Percentiles rank a stretch among this genome's conserved stretches.
Conservation (phyloP, 2,888 invertebrate genomes). For the Ptycholaimellus sp. region DNA sequence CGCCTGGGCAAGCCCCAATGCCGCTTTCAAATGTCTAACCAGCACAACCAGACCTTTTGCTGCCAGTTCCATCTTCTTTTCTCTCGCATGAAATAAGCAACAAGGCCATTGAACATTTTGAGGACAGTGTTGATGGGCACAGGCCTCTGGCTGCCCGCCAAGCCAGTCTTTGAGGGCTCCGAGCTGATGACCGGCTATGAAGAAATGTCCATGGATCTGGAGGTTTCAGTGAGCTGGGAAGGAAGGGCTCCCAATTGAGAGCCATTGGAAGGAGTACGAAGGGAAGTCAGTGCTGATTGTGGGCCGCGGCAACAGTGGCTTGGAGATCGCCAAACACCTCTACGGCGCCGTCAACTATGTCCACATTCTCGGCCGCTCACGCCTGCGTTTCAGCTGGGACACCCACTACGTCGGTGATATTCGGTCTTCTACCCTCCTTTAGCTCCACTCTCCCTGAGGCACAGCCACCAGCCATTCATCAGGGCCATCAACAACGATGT, state of each 20-base stretch:
- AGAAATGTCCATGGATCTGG: constrained; percentile 23
- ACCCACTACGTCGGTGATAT: constrained; percentile 22
- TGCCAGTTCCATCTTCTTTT: not conserved
- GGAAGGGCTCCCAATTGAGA: too few species aligned
- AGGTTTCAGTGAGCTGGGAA: too few species aligned
- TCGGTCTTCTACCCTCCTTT: too few species aligned
- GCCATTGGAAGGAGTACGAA: constrained; percentile 26
- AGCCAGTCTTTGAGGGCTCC: constrained; percentile 19
- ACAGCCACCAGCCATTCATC: too few species aligned
- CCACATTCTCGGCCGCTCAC: constrained; percentile 14
- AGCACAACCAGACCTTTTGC: constrained; percentile 11
- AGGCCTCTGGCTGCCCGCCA: not conserved
- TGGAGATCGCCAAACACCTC: constrained; percentile 17
- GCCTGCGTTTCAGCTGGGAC: constrained; percentile 17
- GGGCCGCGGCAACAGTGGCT: constrained; percentile 19
- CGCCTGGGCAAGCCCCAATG: constrained; percentile 1
- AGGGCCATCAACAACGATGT: constrained; percentile 30
- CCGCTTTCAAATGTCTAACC: constrained; percentile 26
- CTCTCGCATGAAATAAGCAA: too few species aligned
- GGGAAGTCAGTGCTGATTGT: constrained; percentile 28
- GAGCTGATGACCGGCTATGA: constrained; percentile 27
- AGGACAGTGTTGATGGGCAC: not conserved
- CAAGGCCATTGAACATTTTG: too few species aligned
- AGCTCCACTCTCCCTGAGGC: too few species aligned
- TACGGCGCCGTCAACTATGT: constrained; percentile 15